Conservation (phyloP, 2,888 invertebrate species). For the Apamea epomidion region DNA sequence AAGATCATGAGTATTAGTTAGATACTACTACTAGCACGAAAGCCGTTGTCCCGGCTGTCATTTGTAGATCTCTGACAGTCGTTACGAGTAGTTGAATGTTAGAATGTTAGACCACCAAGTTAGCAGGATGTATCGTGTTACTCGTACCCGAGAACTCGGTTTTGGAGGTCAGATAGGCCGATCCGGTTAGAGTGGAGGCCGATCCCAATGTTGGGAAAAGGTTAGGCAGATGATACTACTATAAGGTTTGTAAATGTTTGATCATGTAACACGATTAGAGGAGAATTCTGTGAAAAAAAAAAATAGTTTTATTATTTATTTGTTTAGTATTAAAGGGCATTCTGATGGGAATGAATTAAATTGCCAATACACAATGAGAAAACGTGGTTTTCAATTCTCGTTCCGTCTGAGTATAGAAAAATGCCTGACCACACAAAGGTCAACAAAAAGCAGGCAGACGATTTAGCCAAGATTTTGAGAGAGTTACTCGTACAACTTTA, state of each 20-base stretch:
- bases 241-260: not conserved
- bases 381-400: not conserved
- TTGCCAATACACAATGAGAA: not conserved
- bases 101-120: not conserved
- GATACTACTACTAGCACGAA: not conserved
- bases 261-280: not conserved
- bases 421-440: not conserved
- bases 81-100: not conserved
- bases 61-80: not conserved
- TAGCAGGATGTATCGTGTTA: not conserved
- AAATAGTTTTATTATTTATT: not conserved
- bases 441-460: not conserved
- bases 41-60: not conserved
- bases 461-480: constrained; percentile 14
- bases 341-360: not conserved
- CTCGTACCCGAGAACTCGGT: not conserved
- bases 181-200: not conserved
- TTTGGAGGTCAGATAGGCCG: too few relatives aligned
- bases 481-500: constrained; percentile 16
- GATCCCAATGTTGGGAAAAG: too few relatives aligned
- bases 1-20: not conserved
- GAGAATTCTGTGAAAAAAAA: not conserved
- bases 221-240: not conserved
- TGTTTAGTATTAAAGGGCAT: not conserved
- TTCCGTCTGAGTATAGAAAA: not conserved